phyloP scores from a whole-genome alignment of 2,113 vertebrate genomes.

The Myanophis thanlyinensis region DNA sequence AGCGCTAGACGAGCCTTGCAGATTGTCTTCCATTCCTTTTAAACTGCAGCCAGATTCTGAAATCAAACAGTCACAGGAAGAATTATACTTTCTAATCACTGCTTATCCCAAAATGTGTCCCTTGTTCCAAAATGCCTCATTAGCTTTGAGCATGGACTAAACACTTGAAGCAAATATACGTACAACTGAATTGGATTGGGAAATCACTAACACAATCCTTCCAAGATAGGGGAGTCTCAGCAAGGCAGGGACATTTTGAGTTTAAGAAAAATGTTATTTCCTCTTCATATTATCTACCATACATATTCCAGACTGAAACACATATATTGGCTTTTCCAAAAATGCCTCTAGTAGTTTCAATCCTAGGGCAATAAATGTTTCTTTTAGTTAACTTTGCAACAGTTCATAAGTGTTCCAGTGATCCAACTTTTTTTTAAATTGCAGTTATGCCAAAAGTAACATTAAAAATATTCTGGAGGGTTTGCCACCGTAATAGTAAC shows the following conservation, averaged over 20 bases:
- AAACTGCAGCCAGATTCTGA: neutral
- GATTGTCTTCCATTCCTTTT: neutral
- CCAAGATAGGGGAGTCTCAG: neutral
- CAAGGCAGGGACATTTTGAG: neutral
- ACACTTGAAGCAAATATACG: neutral
- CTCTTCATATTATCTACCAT: neutral
- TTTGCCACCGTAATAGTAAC: neutral
- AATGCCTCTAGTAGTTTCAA: neutral
- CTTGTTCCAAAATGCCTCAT: neutral
- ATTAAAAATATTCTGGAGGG: neutral
- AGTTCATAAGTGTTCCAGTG: neutral
- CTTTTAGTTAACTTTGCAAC: neutral
- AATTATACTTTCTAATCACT: neutral
- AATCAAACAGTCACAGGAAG: neutral
- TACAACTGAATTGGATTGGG: too few relatives aligned
- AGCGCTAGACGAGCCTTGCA: neutral
- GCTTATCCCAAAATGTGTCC: too few relatives aligned
- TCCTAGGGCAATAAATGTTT: neutral
- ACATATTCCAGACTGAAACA: neutral
- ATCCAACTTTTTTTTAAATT: neutral
- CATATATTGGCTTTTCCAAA: neutral
- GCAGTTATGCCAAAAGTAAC: neutral
- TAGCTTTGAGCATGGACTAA: neutral
- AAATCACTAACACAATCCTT: neutral
- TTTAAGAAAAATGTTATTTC: neutral